Evolutionary conservation across 2,888 invertebrate species (phyloP), one percentile per base, ranked within the genome.

Genomic region (Erebia aethiops): DNA sequence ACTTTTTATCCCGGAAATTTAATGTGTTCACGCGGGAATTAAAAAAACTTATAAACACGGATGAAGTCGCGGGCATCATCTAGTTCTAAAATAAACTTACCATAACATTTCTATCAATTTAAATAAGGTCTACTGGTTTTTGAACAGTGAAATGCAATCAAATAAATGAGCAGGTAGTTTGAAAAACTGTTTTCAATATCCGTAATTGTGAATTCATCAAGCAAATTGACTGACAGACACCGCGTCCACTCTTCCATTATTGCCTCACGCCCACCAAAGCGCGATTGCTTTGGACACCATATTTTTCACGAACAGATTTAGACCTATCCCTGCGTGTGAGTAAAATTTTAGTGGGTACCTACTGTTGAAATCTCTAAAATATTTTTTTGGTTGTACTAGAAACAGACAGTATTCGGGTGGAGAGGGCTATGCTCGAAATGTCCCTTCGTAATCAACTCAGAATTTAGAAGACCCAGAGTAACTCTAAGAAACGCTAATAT

Each of bases 151-250:
- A 51, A 35, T 9, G 51, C 51, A 63, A 63, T 35, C 26, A 63
- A n/a, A 63, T 26, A 7, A 51, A 63, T 51, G 51, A 35, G 8
- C n/a, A 16, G 51, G 63, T 54, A 64, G 43, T 75, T 73, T 67
- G 60, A 18, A 70, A 77, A 77, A 74, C 70, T 57, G 80, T 82
- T 87, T 87, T 83, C 87, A 90, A 91, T 91, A 91, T 91, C 89
- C 90, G 88, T 90, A 90, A 91, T 90, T 90, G 90, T 89, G 85
- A 89, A 84, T 89, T 90, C 89, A 91, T 91, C 89, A 90, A 89
- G 88, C 89, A 91, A 91, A 91, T 91, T 90, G 91, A 88, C 86
- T 87, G 82, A 83, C 84, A 87, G 88, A 86, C 86, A 85, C 84
- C 84, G 84, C 83, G 81, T 84, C 81, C 81, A 84, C 81, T 86